Evolutionary conservation across 2,888 invertebrate genomes (phyloP), one percentile per base, ranked within the genome.

Genomic region (Tachina lurida): DNA sequence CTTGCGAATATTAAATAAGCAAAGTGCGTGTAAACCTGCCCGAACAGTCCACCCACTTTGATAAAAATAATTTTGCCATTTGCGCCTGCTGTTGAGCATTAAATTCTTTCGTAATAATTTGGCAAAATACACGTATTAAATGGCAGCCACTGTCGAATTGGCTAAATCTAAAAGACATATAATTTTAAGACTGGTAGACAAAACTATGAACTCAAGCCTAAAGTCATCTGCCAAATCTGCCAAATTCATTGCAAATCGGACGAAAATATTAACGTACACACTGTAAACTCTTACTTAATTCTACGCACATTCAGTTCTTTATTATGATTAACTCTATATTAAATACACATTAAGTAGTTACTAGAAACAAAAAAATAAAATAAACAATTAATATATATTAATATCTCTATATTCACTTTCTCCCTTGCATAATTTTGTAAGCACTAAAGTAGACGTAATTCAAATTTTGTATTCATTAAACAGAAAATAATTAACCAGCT

Each of bases 311-410:
- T 19, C 54, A 68, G 19, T 62, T 43, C 47, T 52, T 84, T 49
- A 71, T 84, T 70, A 71, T 75, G 45, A 75, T 71, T 84, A 75
- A 70, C 49, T 70, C 65, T 60, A 15, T 84, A 77, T 83, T 83
- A 77, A 73, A 67, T 67, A 78, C 54, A 74, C 45, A 76, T 84
- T 80, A 80, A 76, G 71, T 63, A 76, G 65, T 73, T 71, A 73
- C 76, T 56, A 7, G 31, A 31, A 31, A 31, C 31, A 31, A 31
- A 7, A 31, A 31, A 0, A 31, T 5, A 7, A 73, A 19, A 68
- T 74, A 73, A 79, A 68, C 63, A 76, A 80, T 79, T 63, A 71
- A 43, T 52, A 65, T 73, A 47, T 71, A 70, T 84, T 68, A 54
- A 49, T 49, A 19, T n/a, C 52, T 52, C 52, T 47, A 39, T 31